Conservation (phyloP, 2,797 vertebrate species). For the Rhinichthys osculus region DNA sequence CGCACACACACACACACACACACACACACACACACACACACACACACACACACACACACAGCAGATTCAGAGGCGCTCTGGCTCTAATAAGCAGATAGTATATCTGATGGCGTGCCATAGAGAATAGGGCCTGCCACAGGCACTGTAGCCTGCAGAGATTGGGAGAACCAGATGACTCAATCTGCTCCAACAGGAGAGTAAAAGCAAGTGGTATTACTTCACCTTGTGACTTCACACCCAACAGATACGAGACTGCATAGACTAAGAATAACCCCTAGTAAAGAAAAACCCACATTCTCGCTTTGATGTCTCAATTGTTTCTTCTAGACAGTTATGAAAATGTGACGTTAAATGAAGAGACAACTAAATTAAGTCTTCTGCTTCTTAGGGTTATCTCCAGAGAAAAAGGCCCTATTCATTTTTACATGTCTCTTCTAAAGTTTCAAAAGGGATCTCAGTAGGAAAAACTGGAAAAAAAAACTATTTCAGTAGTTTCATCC, state of each 20-base stretch:
- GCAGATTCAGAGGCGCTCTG: conserved; percentile 10
- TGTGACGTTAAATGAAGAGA: conserved; percentile 5
- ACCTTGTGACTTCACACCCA: conserved; percentile 23
- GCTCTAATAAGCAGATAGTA: conserved; percentile 43
- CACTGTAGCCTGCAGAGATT: conserved; percentile 42
- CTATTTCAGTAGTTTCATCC: neutral
- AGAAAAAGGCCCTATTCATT: neutral
- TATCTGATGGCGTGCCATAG: conserved; percentile 26
- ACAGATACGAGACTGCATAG: neutral
- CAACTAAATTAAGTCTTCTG: neutral
- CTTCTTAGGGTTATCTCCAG: neutral
- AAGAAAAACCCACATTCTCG: neutral
- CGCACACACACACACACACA: neutral
- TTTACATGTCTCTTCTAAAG: neutral
- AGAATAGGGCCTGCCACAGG: conserved; percentile 46
- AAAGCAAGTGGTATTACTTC: conserved; percentile 16
- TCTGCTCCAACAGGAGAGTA: conserved; percentile 14
- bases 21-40: too few relatives aligned
- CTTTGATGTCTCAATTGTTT: conserved; percentile 18
- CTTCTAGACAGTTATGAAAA: neutral
- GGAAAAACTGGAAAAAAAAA: neutral
- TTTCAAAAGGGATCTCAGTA: neutral
- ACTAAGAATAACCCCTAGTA: conserved; percentile 3
- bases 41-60: neutral
- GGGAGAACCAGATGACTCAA: conserved; percentile 41